Base-by-base conservation (phyloP, 2,113 vertebrate species). In the Dascyllus trimaculatus region DNA sequence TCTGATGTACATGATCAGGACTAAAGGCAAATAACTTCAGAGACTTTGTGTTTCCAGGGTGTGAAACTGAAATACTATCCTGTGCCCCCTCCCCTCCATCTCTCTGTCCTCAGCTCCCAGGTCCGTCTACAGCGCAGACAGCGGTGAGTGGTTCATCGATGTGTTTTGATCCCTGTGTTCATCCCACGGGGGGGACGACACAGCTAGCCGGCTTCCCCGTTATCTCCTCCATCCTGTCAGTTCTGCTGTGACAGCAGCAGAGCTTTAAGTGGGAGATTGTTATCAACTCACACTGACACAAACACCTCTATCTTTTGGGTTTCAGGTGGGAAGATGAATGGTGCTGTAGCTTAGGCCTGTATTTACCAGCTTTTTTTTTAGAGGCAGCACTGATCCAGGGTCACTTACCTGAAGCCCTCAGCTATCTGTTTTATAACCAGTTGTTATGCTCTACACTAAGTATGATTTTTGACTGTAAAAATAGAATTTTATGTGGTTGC, bases 81-180 rank as follows among this genome's bases (percentile, higher is more conserved):
- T 22, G 0, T 81, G 1, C 64, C 11, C 22, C 60, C 24, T 61
- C 13, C 40, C 2, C 6, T 61, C 24, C 46, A 19, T 61, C 14
- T 73, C 59, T 80, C 17, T 81, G 53, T 85, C 80, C 65, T 57
- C 81, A 91, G 88, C 81, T 76, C 82, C 96, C 52, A 94, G 95
- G 48, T 96, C 92, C 0, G 92, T 95, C 68, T 96, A 95, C 93
- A 95, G 96, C 81, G 93, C 95, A 0, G 96, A 98, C 93, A 97
- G 95, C 0, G 96, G 98, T 99, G 95, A 89, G 97, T 96, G 54
- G 38, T 51, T 80, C 72, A 76, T 84, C 62, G 14, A n/a, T 81
- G 53, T 68, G 54, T 81, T 85, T 64, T 67, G 65, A 82, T 78
- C 57, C 82, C 21, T 71, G 61, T 71, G 80, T 80, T 88, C 62